Conservation (phyloP, 2,888 invertebrate species). For the Congeria kusceri region DNA sequence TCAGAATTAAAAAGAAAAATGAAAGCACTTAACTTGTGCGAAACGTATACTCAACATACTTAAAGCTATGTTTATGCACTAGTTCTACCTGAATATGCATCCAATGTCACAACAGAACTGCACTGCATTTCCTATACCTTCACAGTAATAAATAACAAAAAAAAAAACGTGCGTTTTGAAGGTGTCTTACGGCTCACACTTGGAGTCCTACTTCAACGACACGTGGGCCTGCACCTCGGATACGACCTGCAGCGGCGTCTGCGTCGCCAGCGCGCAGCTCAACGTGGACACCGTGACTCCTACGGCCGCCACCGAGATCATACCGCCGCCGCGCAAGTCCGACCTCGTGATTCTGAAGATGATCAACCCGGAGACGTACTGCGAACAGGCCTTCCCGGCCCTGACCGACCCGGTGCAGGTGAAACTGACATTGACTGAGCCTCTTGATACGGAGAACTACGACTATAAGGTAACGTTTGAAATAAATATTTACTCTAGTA, state of each 20-base stretch:
- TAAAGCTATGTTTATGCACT: no score
- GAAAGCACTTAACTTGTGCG: no score
- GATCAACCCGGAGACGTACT: slow-evolving; percentile 30
- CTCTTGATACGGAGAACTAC: slow-evolving; percentile 23
- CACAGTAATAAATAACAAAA: background rate
- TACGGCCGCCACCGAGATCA: background rate
- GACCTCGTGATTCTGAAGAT: slow-evolving; percentile 21
- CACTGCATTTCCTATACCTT: no score
- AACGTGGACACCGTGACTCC: slow-evolving; percentile 19
- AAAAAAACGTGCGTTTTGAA: background rate
- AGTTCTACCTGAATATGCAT: no score
- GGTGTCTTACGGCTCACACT: slow-evolving; percentile 23
- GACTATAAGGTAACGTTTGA: slow-evolving; percentile 18
- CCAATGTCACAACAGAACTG: no score
- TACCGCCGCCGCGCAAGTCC: slow-evolving; percentile 11
- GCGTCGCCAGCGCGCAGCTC: slow-evolving; percentile 18
- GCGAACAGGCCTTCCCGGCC: background rate
- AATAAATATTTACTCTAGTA: no score
- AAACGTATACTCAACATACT: no score
- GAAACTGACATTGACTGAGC: slow-evolving; percentile 14
- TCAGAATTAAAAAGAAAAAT: no score
- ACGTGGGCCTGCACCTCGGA: slow-evolving; percentile 8
- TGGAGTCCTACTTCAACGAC: slow-evolving; percentile 1
- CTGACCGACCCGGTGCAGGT: slow-evolving; percentile 13
- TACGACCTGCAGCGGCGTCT: slow-evolving; percentile 4